Evolutionary conservation across 2,888 invertebrate species (phyloP).

Genomic region (Lymantria dispar): DNA sequence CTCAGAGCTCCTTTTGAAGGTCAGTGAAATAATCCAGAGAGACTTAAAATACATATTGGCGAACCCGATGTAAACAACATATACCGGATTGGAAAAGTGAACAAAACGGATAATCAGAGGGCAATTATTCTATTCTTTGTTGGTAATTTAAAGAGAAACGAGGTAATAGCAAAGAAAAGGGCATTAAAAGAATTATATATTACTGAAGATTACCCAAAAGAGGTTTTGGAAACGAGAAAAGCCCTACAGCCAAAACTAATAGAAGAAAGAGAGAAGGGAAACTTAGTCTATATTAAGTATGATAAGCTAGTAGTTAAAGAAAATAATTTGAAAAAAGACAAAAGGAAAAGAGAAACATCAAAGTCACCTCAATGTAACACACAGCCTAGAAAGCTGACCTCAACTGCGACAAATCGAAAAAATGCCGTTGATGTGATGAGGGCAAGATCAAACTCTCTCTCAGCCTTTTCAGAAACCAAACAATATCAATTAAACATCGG

Average conservation of each 20-base stretch:
- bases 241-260: no score
- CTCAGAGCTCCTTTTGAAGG: neutral
- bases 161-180: neutral
- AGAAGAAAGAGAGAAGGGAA: no score
- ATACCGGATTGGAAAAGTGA: conserved; percentile 1
- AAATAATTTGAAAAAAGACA: no score
- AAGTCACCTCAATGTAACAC: no score
- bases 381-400: neutral
- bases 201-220: no score
- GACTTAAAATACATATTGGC: neutral
- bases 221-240: no score
- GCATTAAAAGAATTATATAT: neutral
- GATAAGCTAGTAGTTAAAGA: no score
- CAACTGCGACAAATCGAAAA: neutral
- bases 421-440: neutral
- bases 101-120: neutral
- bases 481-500: conserved; percentile 1
- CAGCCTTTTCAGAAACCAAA: conserved; percentile 1
- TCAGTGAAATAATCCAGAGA: neutral
- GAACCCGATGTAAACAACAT: neutral
- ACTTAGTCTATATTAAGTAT: no score
- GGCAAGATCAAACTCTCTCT: conserved; percentile 1
- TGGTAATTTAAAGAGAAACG: neutral
- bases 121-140: neutral
- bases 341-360: no score